Evolutionary conservation across 2,113 vertebrate genomes (phyloP), one percentile per base, ranked within the genome.

Genomic region (Climacteris rufus): DNA sequence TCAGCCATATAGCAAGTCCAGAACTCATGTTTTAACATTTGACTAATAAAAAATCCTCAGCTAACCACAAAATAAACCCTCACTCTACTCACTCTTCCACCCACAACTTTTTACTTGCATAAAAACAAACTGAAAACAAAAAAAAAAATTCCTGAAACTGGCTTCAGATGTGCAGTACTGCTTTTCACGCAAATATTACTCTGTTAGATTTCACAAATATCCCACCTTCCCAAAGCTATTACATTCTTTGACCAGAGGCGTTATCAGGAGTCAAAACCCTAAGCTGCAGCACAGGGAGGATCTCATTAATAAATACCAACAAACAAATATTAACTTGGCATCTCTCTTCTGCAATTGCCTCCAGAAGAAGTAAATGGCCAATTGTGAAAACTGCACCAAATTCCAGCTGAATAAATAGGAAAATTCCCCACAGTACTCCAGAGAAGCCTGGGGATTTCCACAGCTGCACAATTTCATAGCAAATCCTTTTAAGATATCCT

Each of bases 51-150:
- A 83, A 49, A 71, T 63, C 42, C 19, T 71, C 54, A 84, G 53
- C 60, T 80, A 81, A 89, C 24, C 44, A 28, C 19, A 85, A 84
- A 91, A 86, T 23, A 89, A 93, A 66, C 61, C 63, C 13, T 61
- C n/a, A 60, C 25, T 87, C 70, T 90, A 88, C 24, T 71, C 80
- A 83, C 24, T 91, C 87, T 66, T 93, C 76, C 84, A 95, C 85
- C 9, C 89, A 71, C 54, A 86, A 81, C 50, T 70, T 85, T 42
- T 94, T 76, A 91, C 65, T 64, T 95, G 57, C 87, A 74, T 68
- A 68, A 78, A 88, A 95, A 8, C 12, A 91, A 91, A 88, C 23
- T 14, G 9, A 87, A 87, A 60, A 12, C 5, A 77, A 91, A 71
- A 91, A 15, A 7, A 93, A 87, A 27, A 10, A 95, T 19, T 77